Conservation (phyloP, 2,888 invertebrate species). For the Steinernema carpocapsae region DNA sequence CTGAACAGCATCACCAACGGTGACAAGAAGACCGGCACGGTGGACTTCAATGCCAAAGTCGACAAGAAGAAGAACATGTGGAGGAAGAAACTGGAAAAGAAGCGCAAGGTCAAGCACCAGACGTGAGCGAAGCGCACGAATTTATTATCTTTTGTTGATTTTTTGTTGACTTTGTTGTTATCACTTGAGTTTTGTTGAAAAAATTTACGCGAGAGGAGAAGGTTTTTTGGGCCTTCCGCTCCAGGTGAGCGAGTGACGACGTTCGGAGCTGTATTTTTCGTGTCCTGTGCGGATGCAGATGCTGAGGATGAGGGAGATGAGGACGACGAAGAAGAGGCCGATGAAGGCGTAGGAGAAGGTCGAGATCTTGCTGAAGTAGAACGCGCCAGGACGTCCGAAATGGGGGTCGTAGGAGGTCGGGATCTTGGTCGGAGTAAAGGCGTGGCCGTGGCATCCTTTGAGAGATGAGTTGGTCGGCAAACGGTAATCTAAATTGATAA, state of each 20-base stretch:
- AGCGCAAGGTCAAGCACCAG: constrained; percentile 64
- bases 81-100: constrained; percentile 66
- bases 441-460: background rate
- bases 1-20: constrained; percentile 16
- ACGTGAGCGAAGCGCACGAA: constrained; percentile 21
- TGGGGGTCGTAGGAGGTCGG: background rate
- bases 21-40: constrained; percentile 40
- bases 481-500: background rate
- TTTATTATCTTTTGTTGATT: constrained; percentile 25
- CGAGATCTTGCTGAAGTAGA: constrained; percentile 23
- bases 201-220: background rate
- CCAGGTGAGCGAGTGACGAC: background rate
- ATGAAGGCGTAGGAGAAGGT: background rate
- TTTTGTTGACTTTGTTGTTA: constrained; percentile 33
- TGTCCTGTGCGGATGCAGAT: background rate
- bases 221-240: background rate
- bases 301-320: background rate
- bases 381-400: background rate
- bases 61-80: constrained; percentile 60
- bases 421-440: background rate
- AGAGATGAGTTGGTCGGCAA: background rate
- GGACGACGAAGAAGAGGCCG: background rate
- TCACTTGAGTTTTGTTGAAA: constrained; percentile 23
- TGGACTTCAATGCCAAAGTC: constrained; percentile 51
- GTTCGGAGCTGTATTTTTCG: background rate